Evolutionary conservation across 2,113 vertebrate genomes (phyloP), one percentile per base, ranked within the genome.

Genomic region (Grammomys dolichurus): DNA sequence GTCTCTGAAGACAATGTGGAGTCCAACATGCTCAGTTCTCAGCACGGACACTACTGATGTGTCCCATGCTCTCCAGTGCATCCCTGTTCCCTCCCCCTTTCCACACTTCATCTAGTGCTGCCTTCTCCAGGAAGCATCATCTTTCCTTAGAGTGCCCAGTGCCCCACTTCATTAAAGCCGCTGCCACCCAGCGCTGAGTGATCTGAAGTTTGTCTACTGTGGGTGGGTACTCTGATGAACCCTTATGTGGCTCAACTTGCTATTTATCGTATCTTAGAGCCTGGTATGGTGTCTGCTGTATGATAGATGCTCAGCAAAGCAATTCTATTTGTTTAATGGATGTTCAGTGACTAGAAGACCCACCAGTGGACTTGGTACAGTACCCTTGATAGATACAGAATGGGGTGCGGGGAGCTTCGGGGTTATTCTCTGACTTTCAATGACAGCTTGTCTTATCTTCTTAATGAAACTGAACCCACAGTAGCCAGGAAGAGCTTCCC

Each of bases 381-480:
- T 16, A 12, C 26, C 76, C 56, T 81, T 88, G 69, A 63, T 16
- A 56, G 28, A 22, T 24, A 26, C 33, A 54, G 60, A 85, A 85
- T 92, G 75, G 17, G n/a, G 69, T 48, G 17, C 67, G 70, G 19
- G 5, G 54, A 24, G 9, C 36, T 82, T 58, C 43, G 95, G 84
- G 48, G 93, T 85, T 86, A 89, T 80, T 91, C 89, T 91, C 43
- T 60, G 58, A 92, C 85, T 86, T 86, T 97, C 80, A 14, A 0
- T 91, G 80, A 75, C 88, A 95, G 88, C 86, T 92, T 78, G 46
- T 76, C 89, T 88, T 95, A 72, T 81, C 93, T 94, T 90, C 43
- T 56, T 84, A 70, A 69, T 81, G n/a, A 96, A 96, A 95, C n/a
- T 85, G 91, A 86, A 96, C 92, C 92, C 58, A 88, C 20, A 17